Conservation (phyloP, 2,113 vertebrate genomes). For the Miniopterus natalensis region DNA sequence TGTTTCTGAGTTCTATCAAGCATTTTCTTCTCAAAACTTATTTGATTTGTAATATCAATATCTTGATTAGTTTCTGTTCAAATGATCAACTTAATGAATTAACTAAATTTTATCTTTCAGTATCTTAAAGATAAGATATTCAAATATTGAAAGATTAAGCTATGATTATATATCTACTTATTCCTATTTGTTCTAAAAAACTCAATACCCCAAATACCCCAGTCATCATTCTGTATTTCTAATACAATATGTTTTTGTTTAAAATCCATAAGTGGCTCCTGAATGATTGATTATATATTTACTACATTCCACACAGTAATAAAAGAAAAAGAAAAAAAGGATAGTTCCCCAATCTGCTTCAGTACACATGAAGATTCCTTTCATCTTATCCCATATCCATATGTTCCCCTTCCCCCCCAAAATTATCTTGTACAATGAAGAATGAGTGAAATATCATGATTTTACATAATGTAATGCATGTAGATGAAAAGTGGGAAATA, state of each 20-base stretch:
- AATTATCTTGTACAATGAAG: not conserved
- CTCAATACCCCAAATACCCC: not conserved
- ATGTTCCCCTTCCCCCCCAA: rapidly evolving
- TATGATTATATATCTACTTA: not conserved
- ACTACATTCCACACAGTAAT: not conserved
- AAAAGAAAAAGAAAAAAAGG: not conserved
- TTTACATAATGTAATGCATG: slow-evolving; percentile 26
- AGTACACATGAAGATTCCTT: not conserved
- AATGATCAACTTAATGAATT: not conserved
- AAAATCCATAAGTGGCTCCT: not conserved
- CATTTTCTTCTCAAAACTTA: not conserved
- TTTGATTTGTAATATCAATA: slow-evolving; percentile 6
- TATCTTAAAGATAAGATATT: slow-evolving; percentile 10
- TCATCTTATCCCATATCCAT: not conserved
- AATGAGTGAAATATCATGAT: not conserved
- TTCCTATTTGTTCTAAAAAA: not conserved
- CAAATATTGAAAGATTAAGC: not conserved
- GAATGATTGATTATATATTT: not conserved
- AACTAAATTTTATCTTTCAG: slow-evolving; percentile 5
- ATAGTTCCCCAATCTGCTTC: not conserved
- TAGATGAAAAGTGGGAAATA: not conserved
- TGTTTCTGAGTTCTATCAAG: not conserved
- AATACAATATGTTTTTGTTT: slow-evolving; percentile 7
- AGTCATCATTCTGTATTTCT: slow-evolving; percentile 2
- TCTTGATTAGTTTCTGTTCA: not conserved